A percentile compares a stretch with the other conserved stretches of the same genome.
Conservation (phyloP, 2,888 invertebrate species). For the Drosophila nigricruria region DNA sequence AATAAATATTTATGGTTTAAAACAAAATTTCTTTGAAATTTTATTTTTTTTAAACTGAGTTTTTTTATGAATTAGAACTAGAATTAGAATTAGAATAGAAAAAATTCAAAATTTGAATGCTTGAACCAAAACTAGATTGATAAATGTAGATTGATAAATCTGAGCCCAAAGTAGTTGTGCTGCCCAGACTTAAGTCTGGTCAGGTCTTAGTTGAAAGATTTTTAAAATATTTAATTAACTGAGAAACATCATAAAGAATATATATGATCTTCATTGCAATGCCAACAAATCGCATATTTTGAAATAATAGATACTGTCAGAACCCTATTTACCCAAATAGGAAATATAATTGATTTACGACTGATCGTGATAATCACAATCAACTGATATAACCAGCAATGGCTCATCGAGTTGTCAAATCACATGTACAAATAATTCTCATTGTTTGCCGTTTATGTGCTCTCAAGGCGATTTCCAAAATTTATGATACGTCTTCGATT, state of each 20-base stretch:
- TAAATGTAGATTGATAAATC: too few relatives aligned
- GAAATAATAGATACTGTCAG: background rate
- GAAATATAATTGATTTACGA: constrained; percentile 44
- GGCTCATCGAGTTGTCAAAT: constrained; percentile 38
- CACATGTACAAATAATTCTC: constrained; percentile 42
- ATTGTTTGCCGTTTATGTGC: constrained; percentile 57
- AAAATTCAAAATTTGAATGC: too few relatives aligned
- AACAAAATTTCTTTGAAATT: background rate
- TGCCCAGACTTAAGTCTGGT: too few relatives aligned
- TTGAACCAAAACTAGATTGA: too few relatives aligned
- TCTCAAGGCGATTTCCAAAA: constrained; percentile 52
- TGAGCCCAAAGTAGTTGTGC: too few relatives aligned
- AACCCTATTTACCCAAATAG: constrained; percentile 22
- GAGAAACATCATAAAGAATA: background rate
- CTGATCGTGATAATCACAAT: constrained; percentile 49
- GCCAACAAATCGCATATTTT: background rate
- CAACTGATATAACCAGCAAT: constrained; percentile 37
- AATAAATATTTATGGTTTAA: background rate
- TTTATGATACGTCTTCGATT: constrained; percentile 50
- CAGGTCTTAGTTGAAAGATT: too few relatives aligned
- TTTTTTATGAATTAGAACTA: too few relatives aligned
- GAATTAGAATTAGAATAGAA: too few relatives aligned
- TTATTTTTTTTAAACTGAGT: too few relatives aligned
- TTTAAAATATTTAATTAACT: too few relatives aligned
- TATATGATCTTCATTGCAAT: background rate